Evolutionary conservation across 2,888 invertebrate species (phyloP), one percentile per base, ranked within the genome.

Genomic region (Macrosoma leucophasiata): DNA sequence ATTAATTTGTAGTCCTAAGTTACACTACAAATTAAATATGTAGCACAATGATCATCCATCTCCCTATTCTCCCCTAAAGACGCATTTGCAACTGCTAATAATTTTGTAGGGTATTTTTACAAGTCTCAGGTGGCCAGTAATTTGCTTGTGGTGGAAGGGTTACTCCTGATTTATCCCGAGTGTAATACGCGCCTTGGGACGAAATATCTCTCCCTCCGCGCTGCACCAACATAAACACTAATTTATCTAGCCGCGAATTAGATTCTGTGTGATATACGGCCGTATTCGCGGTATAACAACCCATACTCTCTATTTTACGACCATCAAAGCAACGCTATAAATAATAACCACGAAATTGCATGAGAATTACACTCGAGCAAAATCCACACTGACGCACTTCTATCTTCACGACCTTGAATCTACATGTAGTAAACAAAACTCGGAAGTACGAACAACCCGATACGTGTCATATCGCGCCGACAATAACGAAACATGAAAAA

Each of bases 401-500:
- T 7, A 11, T 24, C n/a, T 6, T 13, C 15, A 18, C 48, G 61
- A 62, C 61, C 61, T 62, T 62, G 61, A 59, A 52, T 47, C 50
- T 49, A 55, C 58, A 14, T 17, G 15, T 39, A 65, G 64, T 64
- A 63, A 62, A 62, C 64, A 66, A 71, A 72, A 74, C 70, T 72
- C 71, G 71, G 64, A 59, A 62, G 52, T 40, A 30, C 35, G 36
- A 29, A 46, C 57, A 58, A 54, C 57, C 63, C 65, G n/a, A 71
- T 71, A 72, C 76, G 74, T 76, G 79, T 75, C 73, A 75, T 69
- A 74, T 68, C 66, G 60, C 63, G 57, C 56, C 69, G n/a, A 75
- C 79, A 82, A 81, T 84, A 84, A 84, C 81, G 79, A 82, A 84
- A 85, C 84, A 84, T 82, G 82, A 84, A 84, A 82, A 84, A 84